Conservation (phyloP, 1,140 invertebrate genomes). For the Hypsibius dujardini region DNA sequence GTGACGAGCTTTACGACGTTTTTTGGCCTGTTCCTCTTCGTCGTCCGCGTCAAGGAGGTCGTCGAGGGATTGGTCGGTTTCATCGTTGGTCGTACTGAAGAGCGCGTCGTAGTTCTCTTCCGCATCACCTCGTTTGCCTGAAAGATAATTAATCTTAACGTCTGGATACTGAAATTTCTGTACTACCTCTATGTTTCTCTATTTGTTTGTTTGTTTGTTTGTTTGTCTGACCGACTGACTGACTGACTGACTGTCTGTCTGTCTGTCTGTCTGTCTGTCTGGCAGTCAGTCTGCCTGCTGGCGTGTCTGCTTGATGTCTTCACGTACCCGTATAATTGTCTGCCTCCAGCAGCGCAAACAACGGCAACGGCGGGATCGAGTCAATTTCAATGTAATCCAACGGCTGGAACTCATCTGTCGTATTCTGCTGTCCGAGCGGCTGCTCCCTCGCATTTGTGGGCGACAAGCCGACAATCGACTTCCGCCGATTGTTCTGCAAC, state of each 20-base stretch:
- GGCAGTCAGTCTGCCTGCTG: too few species aligned
- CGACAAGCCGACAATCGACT: not conserved
- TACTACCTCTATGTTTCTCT: too few species aligned
- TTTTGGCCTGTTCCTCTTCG: constrained; percentile 21
- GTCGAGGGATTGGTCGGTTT: constrained; percentile 59
- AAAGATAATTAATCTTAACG: too few species aligned
- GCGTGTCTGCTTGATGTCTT: too few species aligned
- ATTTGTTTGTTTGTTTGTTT: too few species aligned
- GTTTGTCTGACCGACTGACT: too few species aligned
- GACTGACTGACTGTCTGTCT: too few species aligned
- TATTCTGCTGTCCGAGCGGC: too few species aligned
- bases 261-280: too few species aligned
- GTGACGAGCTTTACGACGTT: constrained; percentile 18
- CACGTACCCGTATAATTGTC: constrained; percentile 50
- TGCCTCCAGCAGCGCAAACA: constrained; percentile 82
- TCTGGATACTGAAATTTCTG: too few species aligned
- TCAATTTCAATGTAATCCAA: constrained; percentile 88
- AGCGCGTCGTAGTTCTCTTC: constrained; percentile 30
- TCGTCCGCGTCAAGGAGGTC: constrained; percentile 35
- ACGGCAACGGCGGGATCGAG: constrained; percentile 80
- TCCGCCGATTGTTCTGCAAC: not conserved
- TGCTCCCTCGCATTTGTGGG: not conserved
- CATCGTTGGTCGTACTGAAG: constrained; percentile 27
- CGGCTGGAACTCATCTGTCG: constrained; percentile 56
- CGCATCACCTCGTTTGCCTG: constrained; percentile 1